Conservation (phyloP, 2,888 invertebrate genomes). For the Mellilla xanthometata region DNA sequence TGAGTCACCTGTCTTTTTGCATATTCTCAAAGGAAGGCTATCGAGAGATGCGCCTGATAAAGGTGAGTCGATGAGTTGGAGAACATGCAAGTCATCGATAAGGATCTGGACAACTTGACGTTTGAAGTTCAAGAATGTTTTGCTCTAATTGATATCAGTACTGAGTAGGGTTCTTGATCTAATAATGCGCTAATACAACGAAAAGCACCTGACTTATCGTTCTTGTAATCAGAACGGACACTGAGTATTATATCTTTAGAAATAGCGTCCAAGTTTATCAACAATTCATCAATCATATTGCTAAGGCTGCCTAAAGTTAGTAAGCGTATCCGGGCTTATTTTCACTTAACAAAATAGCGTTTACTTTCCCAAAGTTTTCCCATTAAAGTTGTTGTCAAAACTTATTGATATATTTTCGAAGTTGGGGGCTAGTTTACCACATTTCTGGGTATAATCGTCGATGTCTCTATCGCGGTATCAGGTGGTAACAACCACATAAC, state of each 20-base stretch:
- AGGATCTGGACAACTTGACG: slow-evolving; percentile 35
- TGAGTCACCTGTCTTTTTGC: slow-evolving; percentile 61
- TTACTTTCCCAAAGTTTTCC: slow-evolving; percentile 58
- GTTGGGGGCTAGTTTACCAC: slow-evolving; percentile 47
- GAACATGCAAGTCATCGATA: slow-evolving; percentile 42
- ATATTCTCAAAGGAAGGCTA: slow-evolving; percentile 41
- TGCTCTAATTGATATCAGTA: slow-evolving; percentile 23
- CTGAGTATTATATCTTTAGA: slow-evolving; percentile 8
- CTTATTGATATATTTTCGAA: slow-evolving; percentile 61
- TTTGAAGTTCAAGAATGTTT: slow-evolving; percentile 37
- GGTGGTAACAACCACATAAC: slow-evolving; percentile 30
- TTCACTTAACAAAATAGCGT: slow-evolving; percentile 47
- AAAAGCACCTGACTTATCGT: neutral
- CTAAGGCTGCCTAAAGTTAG: slow-evolving; percentile 14
- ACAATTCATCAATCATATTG: slow-evolving; percentile 23
- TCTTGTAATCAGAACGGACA: neutral
- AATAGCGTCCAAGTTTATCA: slow-evolving; percentile 8
- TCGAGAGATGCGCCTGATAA: slow-evolving; percentile 33
- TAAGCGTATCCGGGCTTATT: slow-evolving; percentile 30
- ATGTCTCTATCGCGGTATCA: slow-evolving; percentile 31
- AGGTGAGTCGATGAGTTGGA: slow-evolving; percentile 39
- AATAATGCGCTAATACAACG: slow-evolving; percentile 3
- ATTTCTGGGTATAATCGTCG: slow-evolving; percentile 31
- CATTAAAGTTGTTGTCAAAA: slow-evolving; percentile 60
- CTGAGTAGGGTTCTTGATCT: slow-evolving; percentile 22